Base-by-base conservation (phyloP, 2,113 vertebrate species). In the Pardalotus punctatus region DNA sequence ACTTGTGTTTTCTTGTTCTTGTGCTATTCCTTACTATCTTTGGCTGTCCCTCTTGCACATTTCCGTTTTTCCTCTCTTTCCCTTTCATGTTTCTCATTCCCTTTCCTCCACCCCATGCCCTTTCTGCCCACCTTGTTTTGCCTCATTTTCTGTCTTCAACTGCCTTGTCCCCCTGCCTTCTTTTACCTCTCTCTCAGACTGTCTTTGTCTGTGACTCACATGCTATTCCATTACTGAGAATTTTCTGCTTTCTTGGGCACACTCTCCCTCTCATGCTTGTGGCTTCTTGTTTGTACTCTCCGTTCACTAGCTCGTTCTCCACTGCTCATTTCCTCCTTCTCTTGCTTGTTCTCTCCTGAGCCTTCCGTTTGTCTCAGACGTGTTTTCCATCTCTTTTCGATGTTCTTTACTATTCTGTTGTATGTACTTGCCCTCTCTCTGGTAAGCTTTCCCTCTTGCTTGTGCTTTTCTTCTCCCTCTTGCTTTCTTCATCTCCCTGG, bases 161-260 rank as follows among this genome's bases (percentile, higher is more conserved):
- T 2, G 1, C 22, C 53, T 56, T 57, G 13, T 47, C 20, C 17
- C 33, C 3, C 11, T 0, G 0, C 7, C 14, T 14, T 9, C 12
- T 64, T 50, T n/a, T 12, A 19, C 14, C 12, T 61, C 12, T 67
- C 14, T 80, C 12, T 74, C 45, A 54, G 31, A 29, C 33, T 40
- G 18, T 50, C 29, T 61, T 76, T 71, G 33, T 19, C 15, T 50
- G 7, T 65, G 25, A 57, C 60, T 84, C 9, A 38, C 62, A 21
- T 50, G 25, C 70, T 33, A 5, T 38, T 86, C 40, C 8, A 23
- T 47, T 27, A 58, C 58, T 58, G 60, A 48, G 53, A 62, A 29
- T 42, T 86, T 62, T 73, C 14, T 0, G 2, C 27, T 71, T 84
- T 64, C 47, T 58, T 86, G 14, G 4, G 1, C 2, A 2, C 6